Conservation (phyloP, 2,113 vertebrate genomes). For the Colossoma macropomum region DNA sequence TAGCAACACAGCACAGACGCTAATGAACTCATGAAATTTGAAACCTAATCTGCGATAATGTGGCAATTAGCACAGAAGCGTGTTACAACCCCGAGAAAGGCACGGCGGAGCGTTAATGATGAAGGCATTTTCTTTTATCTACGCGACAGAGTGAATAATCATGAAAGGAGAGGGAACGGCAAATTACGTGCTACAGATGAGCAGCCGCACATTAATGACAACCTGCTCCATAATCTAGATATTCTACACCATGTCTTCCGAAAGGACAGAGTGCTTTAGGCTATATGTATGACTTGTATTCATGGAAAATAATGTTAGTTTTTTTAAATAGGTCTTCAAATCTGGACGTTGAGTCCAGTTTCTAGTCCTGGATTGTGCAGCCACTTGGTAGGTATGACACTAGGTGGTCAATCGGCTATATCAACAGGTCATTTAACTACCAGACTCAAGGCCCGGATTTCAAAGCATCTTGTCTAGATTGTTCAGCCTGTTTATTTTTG, state of each 20-base stretch:
- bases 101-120: slow-evolving; percentile 33
- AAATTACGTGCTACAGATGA: not conserved
- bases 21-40: slow-evolving; percentile 55
- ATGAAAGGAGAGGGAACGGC: not conserved
- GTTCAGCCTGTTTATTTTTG: too few species aligned
- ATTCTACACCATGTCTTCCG: not conserved
- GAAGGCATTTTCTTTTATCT: slow-evolving; percentile 38
- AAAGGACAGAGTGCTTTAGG: not conserved
- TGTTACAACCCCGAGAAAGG: slow-evolving; percentile 47
- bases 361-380: too few species aligned
- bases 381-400: too few species aligned
- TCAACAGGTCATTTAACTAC: too few species aligned
- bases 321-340: too few species aligned
- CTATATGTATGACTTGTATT: not conserved
- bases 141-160: slow-evolving; percentile 7
- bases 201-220: slow-evolving; percentile 4
- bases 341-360: too few species aligned
- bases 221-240: not conserved
- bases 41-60: slow-evolving; percentile 56
- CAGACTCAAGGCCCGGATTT: too few species aligned
- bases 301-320: not conserved
- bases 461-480: too few species aligned
- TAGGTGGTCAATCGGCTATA: too few species aligned
- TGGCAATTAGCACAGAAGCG: slow-evolving; percentile 51
- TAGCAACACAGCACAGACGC: slow-evolving; percentile 16